These are phyloP conservation scores for Laticauda laticaudata DNA, from an alignment of 2,113 vertebrate genomes.

Conservation along the genomic window DNA sequence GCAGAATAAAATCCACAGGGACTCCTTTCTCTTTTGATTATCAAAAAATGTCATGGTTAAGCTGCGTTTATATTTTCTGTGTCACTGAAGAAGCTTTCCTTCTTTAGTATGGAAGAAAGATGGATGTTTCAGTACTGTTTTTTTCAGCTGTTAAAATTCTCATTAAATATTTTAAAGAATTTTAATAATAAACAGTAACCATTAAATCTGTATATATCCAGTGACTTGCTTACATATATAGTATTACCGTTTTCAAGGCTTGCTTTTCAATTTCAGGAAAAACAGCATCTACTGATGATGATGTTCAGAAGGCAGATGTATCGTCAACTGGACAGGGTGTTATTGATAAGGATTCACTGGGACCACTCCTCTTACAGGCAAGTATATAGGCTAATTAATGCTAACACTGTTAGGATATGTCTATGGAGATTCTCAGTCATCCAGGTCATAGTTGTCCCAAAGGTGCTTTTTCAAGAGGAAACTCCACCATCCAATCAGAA, in stretches of 20 bases:
- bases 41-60: neutral
- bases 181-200: neutral
- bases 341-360: slow-evolving; percentile 97
- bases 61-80: neutral
- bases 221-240: neutral
- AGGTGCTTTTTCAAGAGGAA: no score
- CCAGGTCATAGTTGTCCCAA: no score
- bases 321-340: slow-evolving; percentile 97
- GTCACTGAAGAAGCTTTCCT: neutral
- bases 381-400: slow-evolving; percentile 43
- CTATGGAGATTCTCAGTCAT: no score
- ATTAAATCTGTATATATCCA: neutral
- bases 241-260: neutral
- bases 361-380: slow-evolving; percentile 93
- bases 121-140: neutral
- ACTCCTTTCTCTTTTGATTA: neutral
- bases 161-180: neutral
- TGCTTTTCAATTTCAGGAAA: slow-evolving; percentile 79
- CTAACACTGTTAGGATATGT: neutral
- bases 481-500: no score
- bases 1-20: neutral
- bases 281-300: slow-evolving; percentile 86
- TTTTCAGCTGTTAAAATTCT: neutral
- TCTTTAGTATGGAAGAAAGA: neutral
- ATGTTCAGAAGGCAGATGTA: slow-evolving; percentile 98